These are phyloP conservation scores for Siniperca obscura DNA, from an alignment of 2,797 vertebrate species.

Conservation along the genomic window DNA sequence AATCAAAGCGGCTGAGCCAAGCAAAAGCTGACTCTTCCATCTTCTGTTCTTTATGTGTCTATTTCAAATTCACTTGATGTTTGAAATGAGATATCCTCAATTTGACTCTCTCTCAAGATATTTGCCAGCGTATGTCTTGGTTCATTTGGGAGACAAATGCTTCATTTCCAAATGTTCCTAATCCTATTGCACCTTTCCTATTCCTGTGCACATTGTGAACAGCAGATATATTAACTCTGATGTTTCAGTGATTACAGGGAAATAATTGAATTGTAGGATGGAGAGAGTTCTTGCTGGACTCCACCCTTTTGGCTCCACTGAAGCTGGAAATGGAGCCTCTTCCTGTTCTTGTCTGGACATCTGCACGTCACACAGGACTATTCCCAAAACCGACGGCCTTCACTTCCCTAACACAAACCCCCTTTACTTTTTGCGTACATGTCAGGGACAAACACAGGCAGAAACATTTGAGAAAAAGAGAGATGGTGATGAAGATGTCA, in stretches of 20 bases:
- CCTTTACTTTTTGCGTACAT: background rate
- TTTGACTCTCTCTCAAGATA: background rate
- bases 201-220: constrained; percentile 13
- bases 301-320: constrained; percentile 54
- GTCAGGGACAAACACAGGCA: background rate
- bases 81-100: background rate
- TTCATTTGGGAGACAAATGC: constrained; percentile 10
- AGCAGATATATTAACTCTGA: constrained; percentile 26
- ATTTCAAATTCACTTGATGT: constrained; percentile 5
- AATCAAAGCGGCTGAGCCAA: constrained; percentile 15
- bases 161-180: constrained; percentile 32
- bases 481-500: constrained; percentile 18
- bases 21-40: background rate
- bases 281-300: constrained; percentile 29
- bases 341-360: constrained; percentile 76
- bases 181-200: background rate
- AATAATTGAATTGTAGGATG: constrained; percentile 53
- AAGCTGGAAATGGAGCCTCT: constrained; percentile 69
- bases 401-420: constrained; percentile 30
- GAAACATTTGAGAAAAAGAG: background rate
- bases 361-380: constrained; percentile 73
- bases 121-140: background rate
- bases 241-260: constrained; percentile 48
- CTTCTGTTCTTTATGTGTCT: background rate
- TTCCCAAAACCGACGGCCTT: constrained; percentile 68